phyloP scores from a whole-genome alignment of 2,113 vertebrate species.

The Fukomys damarensis region DNA sequence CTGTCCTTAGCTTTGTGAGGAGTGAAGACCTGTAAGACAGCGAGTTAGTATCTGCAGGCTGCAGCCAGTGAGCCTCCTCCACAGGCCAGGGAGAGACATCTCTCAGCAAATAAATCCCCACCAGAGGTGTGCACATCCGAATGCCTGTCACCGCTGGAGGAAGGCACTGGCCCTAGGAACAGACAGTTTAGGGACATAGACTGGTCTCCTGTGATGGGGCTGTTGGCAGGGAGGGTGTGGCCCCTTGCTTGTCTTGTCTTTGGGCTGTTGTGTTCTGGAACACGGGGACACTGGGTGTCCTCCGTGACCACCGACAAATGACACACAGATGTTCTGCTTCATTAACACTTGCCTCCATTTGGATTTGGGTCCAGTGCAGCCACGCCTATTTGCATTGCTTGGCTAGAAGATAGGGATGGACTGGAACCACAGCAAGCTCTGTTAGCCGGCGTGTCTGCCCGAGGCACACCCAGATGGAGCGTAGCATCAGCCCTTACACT shows the following conservation, averaged over 20 bases:
- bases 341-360: background rate
- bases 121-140: background rate
- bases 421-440: too few relatives aligned
- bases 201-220: too few relatives aligned
- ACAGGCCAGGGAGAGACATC: background rate
- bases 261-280: background rate
- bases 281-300: background rate
- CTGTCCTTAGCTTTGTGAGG: background rate
- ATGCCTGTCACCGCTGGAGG: background rate
- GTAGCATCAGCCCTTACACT: background rate
- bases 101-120: background rate
- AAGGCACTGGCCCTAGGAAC: background rate
- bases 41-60: background rate
- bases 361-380: background rate
- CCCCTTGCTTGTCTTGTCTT: background rate
- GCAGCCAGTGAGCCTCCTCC: background rate
- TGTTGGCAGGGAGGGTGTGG: rapidly evolving
- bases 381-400: background rate
- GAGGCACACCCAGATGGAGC: background rate
- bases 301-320: background rate
- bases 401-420: background rate
- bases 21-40: background rate
- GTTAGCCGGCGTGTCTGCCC: background rate
- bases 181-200: background rate
- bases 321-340: background rate